Evolutionary conservation across 2,797 vertebrate genomes (phyloP).

Genomic region (Sarcoramphus papa): DNA sequence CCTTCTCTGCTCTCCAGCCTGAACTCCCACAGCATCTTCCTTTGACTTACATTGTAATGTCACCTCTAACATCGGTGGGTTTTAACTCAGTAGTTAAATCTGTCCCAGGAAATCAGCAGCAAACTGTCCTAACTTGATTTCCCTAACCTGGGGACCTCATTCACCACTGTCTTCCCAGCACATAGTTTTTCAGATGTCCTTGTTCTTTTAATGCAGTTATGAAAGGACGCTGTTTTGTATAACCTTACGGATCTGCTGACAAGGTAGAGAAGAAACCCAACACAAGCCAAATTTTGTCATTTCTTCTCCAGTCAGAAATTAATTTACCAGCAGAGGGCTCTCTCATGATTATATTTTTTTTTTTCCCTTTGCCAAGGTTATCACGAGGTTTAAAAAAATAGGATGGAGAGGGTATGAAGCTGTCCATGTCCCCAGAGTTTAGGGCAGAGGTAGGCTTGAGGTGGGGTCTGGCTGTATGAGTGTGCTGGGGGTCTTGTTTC

Average conservation of each 20-base stretch:
- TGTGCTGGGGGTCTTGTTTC: not conserved
- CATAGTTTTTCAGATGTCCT: not conserved
- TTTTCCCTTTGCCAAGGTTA: not conserved
- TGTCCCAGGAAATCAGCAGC: not conserved
- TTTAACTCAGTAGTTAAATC: not conserved
- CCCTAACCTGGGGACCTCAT: not conserved
- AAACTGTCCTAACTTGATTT: not conserved
- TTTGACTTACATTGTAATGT: not conserved
- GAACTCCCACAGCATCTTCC: not conserved
- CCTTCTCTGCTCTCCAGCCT: not conserved
- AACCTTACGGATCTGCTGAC: not conserved
- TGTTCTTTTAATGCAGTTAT: not conserved
- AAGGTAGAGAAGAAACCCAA: not conserved
- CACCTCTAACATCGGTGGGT: not conserved
- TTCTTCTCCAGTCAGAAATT: not conserved
- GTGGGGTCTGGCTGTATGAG: not conserved
- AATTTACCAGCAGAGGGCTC: conserved; percentile 41
- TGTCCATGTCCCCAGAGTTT: not conserved
- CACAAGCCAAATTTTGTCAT: not conserved
- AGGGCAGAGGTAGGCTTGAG: not conserved
- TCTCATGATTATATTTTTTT: not conserved
- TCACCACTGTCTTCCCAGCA: not conserved
- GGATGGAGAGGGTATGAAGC: not conserved
- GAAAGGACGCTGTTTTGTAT: not conserved
- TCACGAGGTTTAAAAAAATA: not conserved